A percentile compares a stretch with the other conserved stretches of the same genome.
phyloP scores from a whole-genome alignment of 2,113 vertebrate species.

The Scatophagus argus region DNA sequence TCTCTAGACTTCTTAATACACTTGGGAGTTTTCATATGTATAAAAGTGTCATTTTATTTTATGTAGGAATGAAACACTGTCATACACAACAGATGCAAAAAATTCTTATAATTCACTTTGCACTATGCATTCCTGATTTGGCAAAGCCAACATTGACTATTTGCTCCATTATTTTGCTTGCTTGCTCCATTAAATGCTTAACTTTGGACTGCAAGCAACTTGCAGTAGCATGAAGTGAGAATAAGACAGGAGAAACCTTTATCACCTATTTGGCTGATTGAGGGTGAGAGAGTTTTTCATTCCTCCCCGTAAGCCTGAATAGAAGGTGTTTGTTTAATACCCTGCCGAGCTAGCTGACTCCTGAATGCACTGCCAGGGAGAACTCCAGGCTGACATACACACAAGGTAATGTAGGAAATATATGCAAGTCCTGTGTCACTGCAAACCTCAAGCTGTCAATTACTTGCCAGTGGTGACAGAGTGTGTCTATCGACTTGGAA shows the following conservation, averaged over 20 bases:
- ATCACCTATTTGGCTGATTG: slow-evolving; percentile 57
- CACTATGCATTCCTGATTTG: slow-evolving; percentile 18
- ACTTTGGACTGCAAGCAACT: slow-evolving; percentile 14
- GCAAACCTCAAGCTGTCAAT: slow-evolving; percentile 80
- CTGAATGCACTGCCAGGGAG: slow-evolving; percentile 56
- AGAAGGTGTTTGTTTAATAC: slow-evolving; percentile 73
- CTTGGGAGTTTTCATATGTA: not conserved
- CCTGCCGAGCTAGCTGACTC: slow-evolving; percentile 57
- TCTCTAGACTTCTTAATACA: not conserved
- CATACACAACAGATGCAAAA: slow-evolving; percentile 14
- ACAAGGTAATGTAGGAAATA: slow-evolving; percentile 74
- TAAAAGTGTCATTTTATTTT: not conserved
- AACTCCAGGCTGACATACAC: slow-evolving; percentile 62
- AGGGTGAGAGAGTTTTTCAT: slow-evolving; percentile 62
- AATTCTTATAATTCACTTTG: slow-evolving; percentile 1
- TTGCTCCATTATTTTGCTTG: too few species aligned
- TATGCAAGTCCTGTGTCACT: slow-evolving; percentile 79
- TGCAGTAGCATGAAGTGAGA: slow-evolving; percentile 10
- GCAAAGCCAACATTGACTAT: slow-evolving; percentile 10
- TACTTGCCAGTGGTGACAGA: slow-evolving; percentile 77
- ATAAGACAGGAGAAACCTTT: slow-evolving; percentile 37
- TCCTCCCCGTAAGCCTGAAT: slow-evolving; percentile 54
- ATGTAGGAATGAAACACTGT: not conserved
- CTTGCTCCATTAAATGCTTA: too few species aligned
- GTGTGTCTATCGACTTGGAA: slow-evolving; percentile 73